Conservation (phyloP, 2,888 invertebrate species). For the Schizaphis graminum region DNA sequence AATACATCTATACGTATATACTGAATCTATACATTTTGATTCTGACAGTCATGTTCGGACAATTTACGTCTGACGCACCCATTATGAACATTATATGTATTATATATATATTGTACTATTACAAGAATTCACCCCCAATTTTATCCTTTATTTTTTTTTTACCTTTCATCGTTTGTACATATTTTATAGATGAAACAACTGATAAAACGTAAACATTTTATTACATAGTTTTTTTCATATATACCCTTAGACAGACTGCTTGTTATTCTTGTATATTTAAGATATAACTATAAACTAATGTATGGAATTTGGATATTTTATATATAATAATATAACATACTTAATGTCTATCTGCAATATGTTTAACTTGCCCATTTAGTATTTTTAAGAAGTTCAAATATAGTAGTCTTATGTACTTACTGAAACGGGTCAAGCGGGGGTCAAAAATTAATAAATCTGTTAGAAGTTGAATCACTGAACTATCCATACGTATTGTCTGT, state of each 20-base stretch:
- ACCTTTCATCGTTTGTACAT: constrained; percentile 48
- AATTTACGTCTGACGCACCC: constrained; percentile 59
- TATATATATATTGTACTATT: neutral
- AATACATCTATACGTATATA: constrained; percentile 15
- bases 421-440: neutral
- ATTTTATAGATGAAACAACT: constrained; percentile 44
- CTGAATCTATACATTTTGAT: constrained; percentile 6
- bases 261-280: constrained; percentile 13
- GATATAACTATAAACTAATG: neutral
- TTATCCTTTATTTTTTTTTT: constrained; percentile 38
- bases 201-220: constrained; percentile 51
- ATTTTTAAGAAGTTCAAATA: neutral
- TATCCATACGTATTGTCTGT: neutral
- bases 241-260: neutral
- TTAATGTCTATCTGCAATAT: neutral
- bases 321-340: neutral
- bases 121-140: constrained; percentile 59
- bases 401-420: neutral
- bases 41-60: constrained; percentile 62
- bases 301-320: neutral
- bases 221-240: neutral
- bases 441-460: neutral
- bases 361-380: neutral
- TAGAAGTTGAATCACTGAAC: neutral
- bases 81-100: constrained; percentile 33